Evolutionary conservation across 2,888 invertebrate species (phyloP), one percentile per base, ranked within the genome.

Genomic region (Papilio protenor): DNA sequence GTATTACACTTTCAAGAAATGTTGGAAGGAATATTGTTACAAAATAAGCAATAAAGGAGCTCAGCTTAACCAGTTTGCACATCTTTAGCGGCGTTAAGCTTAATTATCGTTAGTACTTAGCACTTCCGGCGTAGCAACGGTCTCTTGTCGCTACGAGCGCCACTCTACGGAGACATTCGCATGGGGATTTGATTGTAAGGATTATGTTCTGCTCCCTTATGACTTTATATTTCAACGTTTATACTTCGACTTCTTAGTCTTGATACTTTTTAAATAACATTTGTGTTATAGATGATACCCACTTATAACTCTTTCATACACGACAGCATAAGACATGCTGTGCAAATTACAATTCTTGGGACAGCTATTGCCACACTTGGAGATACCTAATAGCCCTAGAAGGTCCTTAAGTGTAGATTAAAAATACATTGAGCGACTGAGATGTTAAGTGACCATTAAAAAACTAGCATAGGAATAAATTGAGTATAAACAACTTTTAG

Each of bases 91-190:
- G 88, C 89, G 89, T 94, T 91, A 86, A 84, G 87, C 87, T 90
- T 94, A 92, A 94, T 94, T 93, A 90, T 92, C 86, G 91, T 92
- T 89, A 90, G 90, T 89, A 87, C 88, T 90, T 90, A 87, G 87
- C 82, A 85, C 85, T 86, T 84, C 82, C 85, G 85, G 84, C 80
- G 80, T 80, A 82, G 82, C 81, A 81, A 81, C 79, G 45, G 59
- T 47, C 57, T 75, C 45, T 70, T 57, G 69, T 57, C 76, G 76
- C 76, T 76, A 70, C 72, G 77, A 75, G 61, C 77, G 80, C 81
- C 85, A 87, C 85, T 85, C 84, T 84, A 83, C 78, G 82, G 74
- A 83, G 77, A 84, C 80, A 83, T 79, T 78, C 73, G 74, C 73
- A 76, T 78, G 71, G 27, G 23, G 47, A 57, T 57, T 75, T 75